Evolutionary conservation across 2,797 vertebrate species (phyloP), one percentile per base, ranked within the genome.

Genomic region (Hephaestus fuliginosus): DNA sequence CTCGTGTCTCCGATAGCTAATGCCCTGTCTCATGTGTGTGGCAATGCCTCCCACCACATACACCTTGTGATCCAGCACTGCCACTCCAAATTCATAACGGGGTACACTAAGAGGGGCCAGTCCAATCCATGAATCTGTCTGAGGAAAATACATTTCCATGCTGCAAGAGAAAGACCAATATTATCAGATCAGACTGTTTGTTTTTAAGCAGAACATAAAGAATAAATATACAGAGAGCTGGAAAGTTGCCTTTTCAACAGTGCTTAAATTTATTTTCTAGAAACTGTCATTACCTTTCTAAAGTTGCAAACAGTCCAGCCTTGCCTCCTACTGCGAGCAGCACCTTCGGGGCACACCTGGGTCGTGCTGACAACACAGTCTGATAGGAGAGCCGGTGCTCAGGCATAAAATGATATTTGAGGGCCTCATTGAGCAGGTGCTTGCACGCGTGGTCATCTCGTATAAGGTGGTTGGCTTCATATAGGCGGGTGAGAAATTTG

Each of bases 331-430:
- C 97, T 0, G 98, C 98, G 25, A 99, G 98, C 52, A 99, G 96
- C 18, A 99, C 97, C 90, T 99, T 99, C 0, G 98, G 97, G 49
- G 98, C 97, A 73, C 98, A 99, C 80, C 98, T 97, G 14, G 97
- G 97, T 55, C 97, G 94, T 0, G 97, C 97, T 74, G 96, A 97
- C 90, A 99, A 90, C 91, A 99, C 92, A 46, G 94, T 99, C 95
- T 99, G 98, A 92, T 98, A 98, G 61, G 97, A 99, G 1, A 99
- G 97, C 87, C 98, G 95, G 89, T 99, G 98, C 80, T 99, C 98
- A 33, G 98, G 98, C 98, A 99, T 99, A 86, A 99, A 99, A 92
- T 99, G 98, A 93, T 99, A 99, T 86, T 99, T 99, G 5, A 99
- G 97, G 53, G 98, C 98, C 95, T 99, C 98, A 4, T 99, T 99